Evolutionary conservation across 2,113 vertebrate genomes (phyloP), one percentile per base, ranked within the genome.

Genomic region (Dipodomys spectabilis): DNA sequence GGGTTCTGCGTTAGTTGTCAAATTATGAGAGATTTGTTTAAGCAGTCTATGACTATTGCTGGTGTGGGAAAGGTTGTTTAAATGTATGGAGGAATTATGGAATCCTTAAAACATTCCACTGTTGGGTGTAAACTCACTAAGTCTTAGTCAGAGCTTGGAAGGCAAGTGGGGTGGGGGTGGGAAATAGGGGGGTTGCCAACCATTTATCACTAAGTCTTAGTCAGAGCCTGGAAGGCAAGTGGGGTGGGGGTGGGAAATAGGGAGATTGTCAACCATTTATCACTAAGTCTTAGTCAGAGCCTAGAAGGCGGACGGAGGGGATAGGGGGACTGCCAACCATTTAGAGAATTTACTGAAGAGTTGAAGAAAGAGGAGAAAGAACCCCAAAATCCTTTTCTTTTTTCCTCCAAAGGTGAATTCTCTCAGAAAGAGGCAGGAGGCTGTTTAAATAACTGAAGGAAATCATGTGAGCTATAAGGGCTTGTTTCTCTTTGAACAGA

Each of bases 381-480:
- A 60, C 27, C 15, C 20, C 82, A 30, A 85, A 88, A 78, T 74
- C 22, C 82, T 49, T 49, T 49, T 49, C 9, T 49, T 49, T 49
- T 49, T 49, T 49, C 57, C 82, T 83, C 62, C 10, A 93, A 86
- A 82, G 28, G n/a, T 93, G 86, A 73, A 86, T 75, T 90, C 74
- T 79, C 60, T 71, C 11, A 74, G 49, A 71, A 94, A 80, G 27
- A 86, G 74, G 9, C 64, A 92, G 91, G 92, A 92, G 88, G 89
- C 13, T 92, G n/a, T 87, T 85, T 53, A 89, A 95, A 92, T 92
- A 78, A 84, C 45, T 67, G 23, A 72, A 44, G 4, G 45, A 78
- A 97, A 69, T 49, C 69, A 39, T 1, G 1, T 82, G 84, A 78
- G 68, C 53, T 39, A 1, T 75, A 45, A 71, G 39, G 72, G 80